These are phyloP conservation scores for Crematogaster levior DNA, from an alignment of 2,888 invertebrate genomes.

Conservation along the genomic window DNA sequence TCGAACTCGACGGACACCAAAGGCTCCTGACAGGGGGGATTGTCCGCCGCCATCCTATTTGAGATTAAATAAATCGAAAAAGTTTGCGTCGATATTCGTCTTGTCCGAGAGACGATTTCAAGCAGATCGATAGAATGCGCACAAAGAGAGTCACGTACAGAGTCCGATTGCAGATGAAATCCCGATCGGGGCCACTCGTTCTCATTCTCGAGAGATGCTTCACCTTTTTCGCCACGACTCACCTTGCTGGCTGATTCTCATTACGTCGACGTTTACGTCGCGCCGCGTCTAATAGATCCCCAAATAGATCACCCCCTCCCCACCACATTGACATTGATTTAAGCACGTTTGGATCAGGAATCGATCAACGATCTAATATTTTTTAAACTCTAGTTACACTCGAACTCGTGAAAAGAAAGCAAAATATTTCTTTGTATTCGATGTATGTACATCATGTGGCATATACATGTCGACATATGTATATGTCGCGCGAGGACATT, in stretches of 20 bases:
- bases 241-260: conserved; percentile 81
- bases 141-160: background rate
- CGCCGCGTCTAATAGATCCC: conserved; percentile 75
- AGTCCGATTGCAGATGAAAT: background rate
- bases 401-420: background rate
- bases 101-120: background rate
- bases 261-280: conserved; percentile 76
- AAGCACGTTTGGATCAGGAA: conserved; percentile 81
- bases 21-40: conserved; percentile 85
- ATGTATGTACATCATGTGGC: background rate
- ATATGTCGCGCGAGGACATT: background rate
- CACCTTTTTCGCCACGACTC: conserved; percentile 78
- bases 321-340: conserved; percentile 74
- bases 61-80: background rate
- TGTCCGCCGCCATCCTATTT: conserved; percentile 76
- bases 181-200: background rate
- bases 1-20: conserved; percentile 95
- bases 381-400: background rate
- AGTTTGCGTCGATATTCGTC: background rate
- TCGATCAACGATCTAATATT: conserved; percentile 67
- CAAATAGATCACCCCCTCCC: conserved; percentile 85
- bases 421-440: background rate
- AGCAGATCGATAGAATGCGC: conserved; percentile 2
- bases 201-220: conserved; percentile 64
- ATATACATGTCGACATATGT: too few relatives aligned